These are phyloP conservation scores for Zygaena filipendulae DNA, from an alignment of 2,888 invertebrate genomes.

Conservation along the genomic window DNA sequence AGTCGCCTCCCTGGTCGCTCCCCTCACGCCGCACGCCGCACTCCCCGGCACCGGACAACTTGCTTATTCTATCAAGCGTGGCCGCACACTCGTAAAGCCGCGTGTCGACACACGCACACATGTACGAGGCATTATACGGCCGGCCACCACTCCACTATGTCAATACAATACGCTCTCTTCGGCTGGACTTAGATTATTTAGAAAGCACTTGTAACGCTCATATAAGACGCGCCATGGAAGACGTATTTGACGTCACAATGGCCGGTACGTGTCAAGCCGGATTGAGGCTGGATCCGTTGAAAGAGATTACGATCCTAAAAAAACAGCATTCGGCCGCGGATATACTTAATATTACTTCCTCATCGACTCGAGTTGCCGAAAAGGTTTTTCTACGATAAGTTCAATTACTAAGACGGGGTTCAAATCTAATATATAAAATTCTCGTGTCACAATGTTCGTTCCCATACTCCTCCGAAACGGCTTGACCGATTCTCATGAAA, in stretches of 20 bases:
- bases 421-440: conserved; percentile 5
- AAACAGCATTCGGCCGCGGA: conserved; percentile 57
- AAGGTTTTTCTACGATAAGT: too few species aligned
- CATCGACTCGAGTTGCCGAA: conserved; percentile 38
- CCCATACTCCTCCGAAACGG: too few species aligned
- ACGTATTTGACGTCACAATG: conserved; percentile 65
- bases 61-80: conserved; percentile 69
- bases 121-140: conserved; percentile 55
- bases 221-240: conserved; percentile 67
- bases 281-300: conserved; percentile 52
- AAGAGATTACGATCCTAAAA: conserved; percentile 68
- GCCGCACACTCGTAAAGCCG: conserved; percentile 47
- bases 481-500: too few species aligned
- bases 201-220: conserved; percentile 71
- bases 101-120: conserved; percentile 44
- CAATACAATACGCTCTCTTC: conserved; percentile 70
- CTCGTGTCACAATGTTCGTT: too few species aligned
- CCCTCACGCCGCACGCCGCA: conserved; percentile 21
- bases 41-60: conserved; percentile 57
- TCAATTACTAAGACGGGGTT: too few species aligned
- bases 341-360: conserved; percentile 51
- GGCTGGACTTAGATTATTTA: conserved; percentile 71
- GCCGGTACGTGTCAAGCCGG: conserved; percentile 61
- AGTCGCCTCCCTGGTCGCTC: conserved; percentile 21
- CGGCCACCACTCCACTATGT: conserved; percentile 69